Evolutionary conservation across 2,888 invertebrate genomes (phyloP), one percentile per base, ranked within the genome.

Genomic region (Yponomeuta evonymella): DNA sequence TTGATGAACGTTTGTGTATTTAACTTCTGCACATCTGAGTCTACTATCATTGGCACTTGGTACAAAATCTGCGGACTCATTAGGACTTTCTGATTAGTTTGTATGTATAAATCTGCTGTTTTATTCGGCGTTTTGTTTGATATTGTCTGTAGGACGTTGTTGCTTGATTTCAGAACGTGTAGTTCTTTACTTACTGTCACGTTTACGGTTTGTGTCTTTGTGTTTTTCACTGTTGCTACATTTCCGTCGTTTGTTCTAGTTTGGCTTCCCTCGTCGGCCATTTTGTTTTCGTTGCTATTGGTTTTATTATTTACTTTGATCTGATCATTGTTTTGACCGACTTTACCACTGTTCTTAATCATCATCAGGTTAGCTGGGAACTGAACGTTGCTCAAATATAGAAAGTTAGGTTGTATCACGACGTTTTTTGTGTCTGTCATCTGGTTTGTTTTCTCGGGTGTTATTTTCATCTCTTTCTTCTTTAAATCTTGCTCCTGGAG

Each of bases 351-450:
- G 72, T 87, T 90, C 77, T 89, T 90, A 66, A 90, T 85, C 87
- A 91, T 88, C 90, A 91, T 90, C 67, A 91, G 77, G 76, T 91
- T 92, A n/a, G 82, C 81, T 67, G 90, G 89, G 74, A 90, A 87
- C 73, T 90, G 90, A 1, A 91, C 85, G 72, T 92, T 92, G 74
- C 89, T 89, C 64, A 92, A 77, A 73, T 92, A 92, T 73, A 92
- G 81, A 78, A 89, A 86, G 76, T 91, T 92, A 30, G 92, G 88
- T 75, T 91, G 90, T 67, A 89, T 74, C 29, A 90, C 85, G 15
- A 89, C 83, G 74, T 85, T 91, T 74, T 88, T 90, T 6, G 83
- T 74, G 71, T 90, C 89, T 2, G 76, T 67, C 11, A 62, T 58
- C 72, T 82, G 80, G 65, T 76, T 75, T 23, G 78, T 73, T 76